A percentile compares a stretch with the other conserved stretches of the same genome.
Evolutionary conservation across 2,113 vertebrate species (phyloP).

Genomic region (Oreamnos americanus): DNA sequence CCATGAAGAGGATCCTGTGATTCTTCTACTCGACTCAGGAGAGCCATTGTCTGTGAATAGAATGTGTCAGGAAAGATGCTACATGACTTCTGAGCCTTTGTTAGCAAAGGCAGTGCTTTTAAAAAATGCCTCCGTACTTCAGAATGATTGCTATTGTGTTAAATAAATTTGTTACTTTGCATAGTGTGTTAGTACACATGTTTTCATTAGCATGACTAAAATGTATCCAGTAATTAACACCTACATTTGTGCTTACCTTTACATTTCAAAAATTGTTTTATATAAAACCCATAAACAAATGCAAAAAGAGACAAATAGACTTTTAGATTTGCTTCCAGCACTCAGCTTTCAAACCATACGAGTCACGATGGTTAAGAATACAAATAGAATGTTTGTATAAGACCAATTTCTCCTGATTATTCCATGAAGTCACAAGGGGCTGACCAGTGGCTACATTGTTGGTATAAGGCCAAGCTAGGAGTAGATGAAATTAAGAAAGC

Average conservation of each 20-base stretch:
- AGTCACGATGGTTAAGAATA: not conserved
- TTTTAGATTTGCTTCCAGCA: not conserved
- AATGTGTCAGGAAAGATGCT: not conserved
- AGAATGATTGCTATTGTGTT: constrained; percentile 9
- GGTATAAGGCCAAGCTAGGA: not conserved
- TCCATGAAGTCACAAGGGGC: not conserved
- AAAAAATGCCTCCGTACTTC: not conserved
- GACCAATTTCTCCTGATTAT: not conserved
- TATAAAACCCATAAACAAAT: constrained; percentile 19
- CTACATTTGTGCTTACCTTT: constrained; percentile 36
- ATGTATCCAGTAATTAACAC: not conserved
- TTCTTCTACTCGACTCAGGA: not conserved
- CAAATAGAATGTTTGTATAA: not conserved
- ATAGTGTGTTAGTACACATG: constrained; percentile 28
- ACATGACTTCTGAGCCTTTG: not conserved
- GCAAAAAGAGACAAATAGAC: not conserved
- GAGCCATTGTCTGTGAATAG: not conserved
- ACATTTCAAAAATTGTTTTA: not conserved
- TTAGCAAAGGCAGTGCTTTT: not conserved
- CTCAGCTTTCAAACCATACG: constrained; percentile 3
- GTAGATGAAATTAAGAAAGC: not conserved
- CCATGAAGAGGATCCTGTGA: not conserved
- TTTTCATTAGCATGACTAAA: constrained; percentile 36
- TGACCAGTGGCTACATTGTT: not conserved
- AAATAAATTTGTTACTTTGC: constrained; percentile 26